Evolutionary conservation across 2,888 invertebrate genomes (phyloP).

Genomic region (Callyntrura guangdongensis): DNA sequence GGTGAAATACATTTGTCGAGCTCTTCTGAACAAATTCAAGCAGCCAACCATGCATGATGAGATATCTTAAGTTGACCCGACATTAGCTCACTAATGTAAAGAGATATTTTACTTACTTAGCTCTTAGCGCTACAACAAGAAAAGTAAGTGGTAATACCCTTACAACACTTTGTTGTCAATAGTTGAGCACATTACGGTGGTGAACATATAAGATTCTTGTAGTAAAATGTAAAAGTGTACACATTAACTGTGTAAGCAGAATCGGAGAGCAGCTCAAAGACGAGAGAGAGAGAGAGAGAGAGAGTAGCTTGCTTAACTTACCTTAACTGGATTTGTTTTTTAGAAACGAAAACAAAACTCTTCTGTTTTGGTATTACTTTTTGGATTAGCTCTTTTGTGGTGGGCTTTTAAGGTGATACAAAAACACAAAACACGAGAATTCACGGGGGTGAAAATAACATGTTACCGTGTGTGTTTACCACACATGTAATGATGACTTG

Average conservation of each 20-base stretch:
- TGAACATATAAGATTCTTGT: background rate
- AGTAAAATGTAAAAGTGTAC: constrained; percentile 32
- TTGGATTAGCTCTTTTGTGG: constrained; percentile 73
- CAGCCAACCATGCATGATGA: constrained; percentile 76
- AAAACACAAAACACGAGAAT: constrained; percentile 51
- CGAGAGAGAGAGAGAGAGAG: constrained; percentile 28
- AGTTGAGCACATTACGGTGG: constrained; percentile 11
- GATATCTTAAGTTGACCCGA: constrained; percentile 77
- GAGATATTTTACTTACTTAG: constrained; percentile 67
- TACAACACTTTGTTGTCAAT: constrained; percentile 47
- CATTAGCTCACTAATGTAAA: constrained; percentile 73
- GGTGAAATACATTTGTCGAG: constrained; percentile 56
- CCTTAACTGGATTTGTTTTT: constrained; percentile 72
- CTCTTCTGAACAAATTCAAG: constrained; percentile 59
- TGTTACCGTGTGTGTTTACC: constrained; percentile 3
- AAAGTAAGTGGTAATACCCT: constrained; percentile 29
- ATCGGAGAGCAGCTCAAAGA: constrained; percentile 4
- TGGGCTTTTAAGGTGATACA: constrained; percentile 76
- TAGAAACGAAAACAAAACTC: constrained; percentile 65
- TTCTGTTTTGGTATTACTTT: constrained; percentile 13
- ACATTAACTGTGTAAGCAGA: constrained; percentile 34
- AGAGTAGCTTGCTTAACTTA: constrained; percentile 54
- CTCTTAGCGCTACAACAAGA: constrained; percentile 67
- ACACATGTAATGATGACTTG: background rate
- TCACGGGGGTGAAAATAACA: background rate